A percentile compares a stretch with the other conserved stretches of the same genome.
Evolutionary conservation across 2,797 vertebrate species (phyloP).

Genomic region (Diplodus sargus): DNA sequence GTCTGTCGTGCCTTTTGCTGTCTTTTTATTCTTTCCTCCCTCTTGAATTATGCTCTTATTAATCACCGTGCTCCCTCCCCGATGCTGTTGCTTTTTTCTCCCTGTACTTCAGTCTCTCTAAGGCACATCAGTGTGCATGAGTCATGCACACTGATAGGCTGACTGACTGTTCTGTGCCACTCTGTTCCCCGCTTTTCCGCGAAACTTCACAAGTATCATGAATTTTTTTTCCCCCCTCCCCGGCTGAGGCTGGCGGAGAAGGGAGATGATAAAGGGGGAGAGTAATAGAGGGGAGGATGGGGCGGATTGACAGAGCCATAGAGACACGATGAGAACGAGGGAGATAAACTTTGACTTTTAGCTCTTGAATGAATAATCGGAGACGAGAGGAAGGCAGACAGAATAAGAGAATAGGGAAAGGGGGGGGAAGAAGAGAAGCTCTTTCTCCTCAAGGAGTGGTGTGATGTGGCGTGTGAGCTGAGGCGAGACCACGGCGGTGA

Average conservation of each 20-base stretch:
- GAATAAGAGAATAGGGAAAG: constrained; percentile 8
- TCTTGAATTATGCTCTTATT: constrained; percentile 28
- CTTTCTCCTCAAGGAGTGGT: constrained; percentile 32
- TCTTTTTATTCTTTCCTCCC: constrained; percentile 11
- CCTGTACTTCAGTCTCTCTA: constrained; percentile 11
- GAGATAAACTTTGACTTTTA: constrained; percentile 69
- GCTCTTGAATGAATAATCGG: constrained; percentile 59
- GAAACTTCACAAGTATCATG: constrained; percentile 63
- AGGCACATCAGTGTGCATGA: constrained; percentile 60
- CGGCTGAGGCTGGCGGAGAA: constrained; percentile 18
- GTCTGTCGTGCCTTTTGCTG: not conserved
- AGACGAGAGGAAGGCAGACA: constrained; percentile 49
- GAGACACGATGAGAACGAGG: constrained; percentile 28
- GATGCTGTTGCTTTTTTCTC: constrained; percentile 4
- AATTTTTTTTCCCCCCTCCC: constrained; percentile 30
- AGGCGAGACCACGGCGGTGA: constrained; percentile 30
- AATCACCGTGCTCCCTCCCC: constrained; percentile 19
- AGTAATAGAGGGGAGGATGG: constrained; percentile 33
- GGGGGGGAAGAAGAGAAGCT: not conserved
- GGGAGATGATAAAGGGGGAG: constrained; percentile 52
- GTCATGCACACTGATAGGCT: constrained; percentile 68
- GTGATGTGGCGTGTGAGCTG: constrained; percentile 32
- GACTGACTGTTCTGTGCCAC: constrained; percentile 64
- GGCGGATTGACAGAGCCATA: constrained; percentile 40
- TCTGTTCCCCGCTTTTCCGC: constrained; percentile 60